Base-by-base conservation (phyloP, 2,113 vertebrate species). In the Ceyx cyanopectus region DNA sequence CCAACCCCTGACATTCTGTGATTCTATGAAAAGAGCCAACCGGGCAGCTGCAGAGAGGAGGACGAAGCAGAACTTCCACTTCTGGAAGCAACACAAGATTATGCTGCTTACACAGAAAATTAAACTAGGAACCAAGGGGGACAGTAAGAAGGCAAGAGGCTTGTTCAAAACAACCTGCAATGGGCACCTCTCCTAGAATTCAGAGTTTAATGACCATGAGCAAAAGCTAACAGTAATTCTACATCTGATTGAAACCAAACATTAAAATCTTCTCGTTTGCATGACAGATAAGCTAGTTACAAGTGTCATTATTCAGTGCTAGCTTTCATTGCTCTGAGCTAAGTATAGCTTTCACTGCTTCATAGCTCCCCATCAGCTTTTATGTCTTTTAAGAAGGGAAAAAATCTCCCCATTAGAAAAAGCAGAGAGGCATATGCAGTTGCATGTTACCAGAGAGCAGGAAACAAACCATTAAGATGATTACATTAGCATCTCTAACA, bases 261-360 rank as follows among this genome's bases (percentile, higher is more conserved):
- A 69, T 32, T 86, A 63, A 56, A 92, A 61, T 43, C 72, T 43
- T 73, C 43, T 1, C 7, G 6, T 45, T 41, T 81, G 91, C 67
- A 57, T 56, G 56, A 96, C 22, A 18, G 66, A 92, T 82, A 82
- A 92, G 58, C 24, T 54, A 82, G 50, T 74, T 87, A 77, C 37
- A 85, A 74, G 74, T 76, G 73, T 51, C 56, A 81, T 74, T 78
- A 75, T 20, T 48, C 8, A 82, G 67, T 14, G 63, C 63, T 68
- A 76, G 69, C 57, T 92, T 83, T 94, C 92, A 89, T 87, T 73
- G 79, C 79, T 89, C 63, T 10, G 23, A 87, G 68, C 66, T 87
- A 94, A 94, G 87, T 67, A 88, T 62, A 93, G 62, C 22, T 80
- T 73, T 63, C 79, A 83, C 82, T 90, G 92, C 72, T 85, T 86